Evolutionary conservation across 2,113 vertebrate genomes (phyloP).

Genomic region (Noctilio leporinus): DNA sequence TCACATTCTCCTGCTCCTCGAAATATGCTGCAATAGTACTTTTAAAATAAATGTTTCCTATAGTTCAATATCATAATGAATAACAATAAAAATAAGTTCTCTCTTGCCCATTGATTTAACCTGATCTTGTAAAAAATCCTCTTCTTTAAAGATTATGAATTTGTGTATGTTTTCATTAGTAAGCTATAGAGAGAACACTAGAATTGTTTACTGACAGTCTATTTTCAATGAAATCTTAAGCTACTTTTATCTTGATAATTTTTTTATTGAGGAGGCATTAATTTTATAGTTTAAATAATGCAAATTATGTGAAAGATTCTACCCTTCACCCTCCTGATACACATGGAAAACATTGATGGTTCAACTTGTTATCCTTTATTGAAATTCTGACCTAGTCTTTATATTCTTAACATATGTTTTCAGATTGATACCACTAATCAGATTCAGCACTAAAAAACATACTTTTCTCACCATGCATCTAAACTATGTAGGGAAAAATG

Average conservation of each 20-base stretch:
- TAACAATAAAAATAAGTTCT: not conserved
- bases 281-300: not conserved
- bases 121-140: not conserved
- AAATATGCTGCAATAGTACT: not conserved
- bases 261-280: not conserved
- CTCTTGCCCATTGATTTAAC: not conserved
- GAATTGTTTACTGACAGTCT: not conserved
- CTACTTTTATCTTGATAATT: not conserved
- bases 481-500: not conserved
- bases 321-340: fast-evolving
- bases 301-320: not conserved
- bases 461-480: not conserved
- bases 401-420: not conserved
- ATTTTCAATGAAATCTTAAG: not conserved
- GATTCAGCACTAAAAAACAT: not conserved
- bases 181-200: not conserved
- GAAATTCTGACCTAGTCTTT: not conserved
- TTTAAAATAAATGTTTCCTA: not conserved
- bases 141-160: not conserved
- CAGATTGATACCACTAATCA: not conserved
- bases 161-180: not conserved
- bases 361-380: not conserved
- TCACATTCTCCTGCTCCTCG: not conserved
- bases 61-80: not conserved
- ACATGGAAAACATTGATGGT: not conserved